Evolutionary conservation across 2,888 invertebrate species (phyloP).

Genomic region (Ichneumoninae sp.): DNA sequence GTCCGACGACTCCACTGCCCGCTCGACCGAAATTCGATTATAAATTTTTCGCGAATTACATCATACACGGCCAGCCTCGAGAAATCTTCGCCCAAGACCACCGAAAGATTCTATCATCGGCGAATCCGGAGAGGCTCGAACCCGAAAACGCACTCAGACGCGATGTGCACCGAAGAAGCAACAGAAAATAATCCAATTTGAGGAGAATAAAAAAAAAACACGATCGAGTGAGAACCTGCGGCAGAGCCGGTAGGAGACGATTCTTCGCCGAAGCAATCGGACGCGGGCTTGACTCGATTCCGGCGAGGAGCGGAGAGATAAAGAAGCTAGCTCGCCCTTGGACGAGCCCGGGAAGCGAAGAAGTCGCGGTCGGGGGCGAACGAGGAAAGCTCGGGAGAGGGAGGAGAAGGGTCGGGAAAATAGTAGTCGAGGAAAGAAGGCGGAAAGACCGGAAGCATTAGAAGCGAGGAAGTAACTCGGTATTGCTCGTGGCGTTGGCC

Average conservation of each 20-base stretch:
- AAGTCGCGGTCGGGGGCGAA: conserved; percentile 46
- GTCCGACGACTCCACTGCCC: background rate
- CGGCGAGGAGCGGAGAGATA: conserved; percentile 61
- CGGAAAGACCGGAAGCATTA: conserved; percentile 63
- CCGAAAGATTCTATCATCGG: conserved; percentile 8
- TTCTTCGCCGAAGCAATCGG: conserved; percentile 73
- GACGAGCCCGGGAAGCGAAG: conserved; percentile 53
- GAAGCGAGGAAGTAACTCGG: conserved; percentile 62
- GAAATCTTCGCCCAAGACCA: background rate
- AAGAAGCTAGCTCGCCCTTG: conserved; percentile 57
- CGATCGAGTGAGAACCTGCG: conserved; percentile 64
- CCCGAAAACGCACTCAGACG: conserved; percentile 37
- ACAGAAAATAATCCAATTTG: conserved; percentile 77
- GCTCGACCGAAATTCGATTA: conserved; percentile 7
- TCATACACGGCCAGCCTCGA: background rate
- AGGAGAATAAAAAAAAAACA: conserved; percentile 59
- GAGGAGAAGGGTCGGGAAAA: conserved; percentile 2
- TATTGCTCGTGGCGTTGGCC: conserved; percentile 50
- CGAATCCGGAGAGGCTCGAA: background rate
- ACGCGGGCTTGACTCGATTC: conserved; percentile 77
- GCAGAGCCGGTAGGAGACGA: conserved; percentile 24
- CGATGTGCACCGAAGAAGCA: conserved; percentile 34
- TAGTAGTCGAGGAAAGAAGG: conserved; percentile 30
- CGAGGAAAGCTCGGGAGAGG: conserved; percentile 28
- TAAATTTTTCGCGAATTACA: background rate